Base-by-base conservation (phyloP, 2,888 invertebrate species). In the Nephrotoma flavescens region DNA sequence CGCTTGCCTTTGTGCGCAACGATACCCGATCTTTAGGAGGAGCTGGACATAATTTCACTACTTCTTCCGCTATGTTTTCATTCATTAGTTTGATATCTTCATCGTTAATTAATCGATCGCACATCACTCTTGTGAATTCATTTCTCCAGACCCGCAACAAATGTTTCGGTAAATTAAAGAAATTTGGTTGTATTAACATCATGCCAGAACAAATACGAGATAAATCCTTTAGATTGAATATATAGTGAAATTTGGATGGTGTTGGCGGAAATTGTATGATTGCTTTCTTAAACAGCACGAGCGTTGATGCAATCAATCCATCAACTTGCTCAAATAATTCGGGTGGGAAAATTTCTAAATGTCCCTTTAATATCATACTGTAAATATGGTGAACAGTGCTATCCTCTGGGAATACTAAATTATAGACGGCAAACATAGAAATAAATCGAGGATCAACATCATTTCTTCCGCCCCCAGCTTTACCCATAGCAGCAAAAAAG, bases 171-270 rank as follows among this genome's bases (percentile, higher is more conserved):
- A 93, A 94, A 86, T 93, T 93, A 91, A 96, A 97, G 89, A 94
- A 93, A 88, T 93, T 93, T 0, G 96, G 95, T 71, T 94, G 94
- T 9, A 96, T 96, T 87, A 96, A 94, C 87, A 96, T 94, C 90
- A 98, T 91, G 0, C 98, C 98, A 12, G 95, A 95, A 88, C 94
- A 95, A 88, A 98, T 94, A 87, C 97, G 94, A 0, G 97, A 97
- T 88, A 98, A 91, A 92, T 98, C 98, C 85, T 97, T 94, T 91
- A 98, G 94, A 92, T 98, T 98, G 92, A 98, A 98, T 88, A 97
- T 96, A 92, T 98, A 98, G 92, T 98, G 98, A 92, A 98, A 98
- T 91, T 97, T 97, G 5, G 96, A 95, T 0, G 98, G 98, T 0
- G 97, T 98, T 1, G 98, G 97, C 0, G 97, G 97, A 86, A 98